A percentile compares a stretch with the other conserved stretches of the same genome.
Conservation (phyloP, 2,888 invertebrate genomes). For the Phalera bucephala region DNA sequence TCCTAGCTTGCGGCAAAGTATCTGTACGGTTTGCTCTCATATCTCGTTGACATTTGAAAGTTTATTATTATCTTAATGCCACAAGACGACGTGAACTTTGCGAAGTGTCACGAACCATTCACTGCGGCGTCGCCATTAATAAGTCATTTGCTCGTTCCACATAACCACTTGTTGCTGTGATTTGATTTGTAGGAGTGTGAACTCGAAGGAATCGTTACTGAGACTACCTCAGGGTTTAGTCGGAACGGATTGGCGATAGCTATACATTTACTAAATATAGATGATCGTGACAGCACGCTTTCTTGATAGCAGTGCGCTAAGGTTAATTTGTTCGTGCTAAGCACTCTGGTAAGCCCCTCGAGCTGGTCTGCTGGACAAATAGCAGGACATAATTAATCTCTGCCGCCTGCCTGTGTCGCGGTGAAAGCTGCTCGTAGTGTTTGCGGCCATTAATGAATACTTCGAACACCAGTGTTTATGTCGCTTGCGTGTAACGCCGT, state of each 20-base stretch:
- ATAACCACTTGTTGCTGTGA: constrained; percentile 7
- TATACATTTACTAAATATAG: no score
- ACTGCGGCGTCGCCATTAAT: constrained; percentile 2
- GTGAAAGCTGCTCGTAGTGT: no score
- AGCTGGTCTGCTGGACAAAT: not conserved
- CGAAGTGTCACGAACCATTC: not conserved
- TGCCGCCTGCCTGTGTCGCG: not conserved
- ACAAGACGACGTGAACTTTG: not conserved
- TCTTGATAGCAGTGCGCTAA: no score
- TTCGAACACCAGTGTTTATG: no score
- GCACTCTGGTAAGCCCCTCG: not conserved
- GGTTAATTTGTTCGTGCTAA: no score
- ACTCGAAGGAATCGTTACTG: no score
- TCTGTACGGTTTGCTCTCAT: no score
- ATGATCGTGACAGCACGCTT: not conserved
- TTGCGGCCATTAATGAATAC: no score
- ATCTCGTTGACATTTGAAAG: not conserved
- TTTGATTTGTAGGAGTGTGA: constrained; percentile 4
- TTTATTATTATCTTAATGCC: not conserved
- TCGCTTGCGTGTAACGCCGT: no score
- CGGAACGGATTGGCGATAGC: no score
- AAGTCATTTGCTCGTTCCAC: constrained; percentile 2
- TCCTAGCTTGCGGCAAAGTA: no score
- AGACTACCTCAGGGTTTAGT: no score
- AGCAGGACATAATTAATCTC: not conserved